A percentile compares a stretch with the other conserved stretches of the same genome.
phyloP scores from a whole-genome alignment of 2,888 invertebrate species.

The Thelaira solivaga region DNA sequence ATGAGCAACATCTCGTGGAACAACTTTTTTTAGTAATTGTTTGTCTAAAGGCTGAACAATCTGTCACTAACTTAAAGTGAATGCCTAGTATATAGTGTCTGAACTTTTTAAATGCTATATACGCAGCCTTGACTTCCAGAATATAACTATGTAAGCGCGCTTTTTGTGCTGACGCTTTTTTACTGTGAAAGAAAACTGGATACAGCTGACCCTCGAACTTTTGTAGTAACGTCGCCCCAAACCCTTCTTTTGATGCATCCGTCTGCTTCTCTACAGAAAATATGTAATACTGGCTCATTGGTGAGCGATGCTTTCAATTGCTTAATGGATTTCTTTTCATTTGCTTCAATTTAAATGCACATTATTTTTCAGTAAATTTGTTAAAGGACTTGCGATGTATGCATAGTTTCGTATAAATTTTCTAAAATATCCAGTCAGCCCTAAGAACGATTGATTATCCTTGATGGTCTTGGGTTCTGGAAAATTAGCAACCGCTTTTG shows the following conservation, averaged over 20 bases:
- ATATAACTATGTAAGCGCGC: constrained; percentile 33
- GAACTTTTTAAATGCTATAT: constrained; percentile 32
- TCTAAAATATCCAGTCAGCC: too few relatives aligned
- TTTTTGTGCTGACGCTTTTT: constrained; percentile 34
- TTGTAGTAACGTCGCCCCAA: constrained; percentile 43
- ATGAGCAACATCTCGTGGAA: constrained; percentile 59
- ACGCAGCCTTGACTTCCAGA: constrained; percentile 36
- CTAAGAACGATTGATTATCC: too few relatives aligned
- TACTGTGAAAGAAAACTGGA: constrained; percentile 34
- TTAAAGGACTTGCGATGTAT: too few relatives aligned
- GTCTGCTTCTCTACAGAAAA: not conserved
- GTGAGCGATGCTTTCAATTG: not conserved
- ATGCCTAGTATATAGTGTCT: constrained; percentile 35
- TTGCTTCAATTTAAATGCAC: constrained; percentile 35
- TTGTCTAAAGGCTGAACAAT: constrained; percentile 50
- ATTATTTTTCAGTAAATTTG: too few relatives aligned
- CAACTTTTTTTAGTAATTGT: constrained; percentile 60
- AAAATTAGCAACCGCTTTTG: too few relatives aligned
- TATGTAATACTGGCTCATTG: not conserved
- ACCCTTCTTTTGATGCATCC: too few relatives aligned
- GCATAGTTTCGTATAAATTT: too few relatives aligned
- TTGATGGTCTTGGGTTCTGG: too few relatives aligned
- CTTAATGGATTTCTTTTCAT: not conserved
- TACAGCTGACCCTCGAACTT: constrained; percentile 31
- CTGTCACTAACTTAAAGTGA: constrained; percentile 33